Evolutionary conservation across 2,888 invertebrate species (phyloP).

Genomic region (Meiosimyza platycephala): DNA sequence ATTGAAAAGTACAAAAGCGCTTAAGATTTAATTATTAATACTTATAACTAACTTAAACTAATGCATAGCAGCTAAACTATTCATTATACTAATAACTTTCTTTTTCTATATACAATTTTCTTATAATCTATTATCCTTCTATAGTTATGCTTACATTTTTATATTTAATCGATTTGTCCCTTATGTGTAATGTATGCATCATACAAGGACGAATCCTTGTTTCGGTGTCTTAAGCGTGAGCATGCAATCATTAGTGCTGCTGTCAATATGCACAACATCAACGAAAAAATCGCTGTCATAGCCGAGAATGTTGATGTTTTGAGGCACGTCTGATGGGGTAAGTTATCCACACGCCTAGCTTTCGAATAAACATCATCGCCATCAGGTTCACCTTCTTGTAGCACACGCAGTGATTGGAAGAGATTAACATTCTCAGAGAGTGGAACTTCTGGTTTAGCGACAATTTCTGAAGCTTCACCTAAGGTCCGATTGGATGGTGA

Average conservation of each 20-base stretch:
- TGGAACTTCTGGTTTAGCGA: slow-evolving; percentile 66
- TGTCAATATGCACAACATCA: slow-evolving; percentile 78
- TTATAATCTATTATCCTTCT: too few relatives aligned
- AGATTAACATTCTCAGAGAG: slow-evolving; percentile 90
- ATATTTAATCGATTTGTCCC: slow-evolving; percentile 70
- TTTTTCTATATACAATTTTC: too few relatives aligned
- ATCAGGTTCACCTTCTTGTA: slow-evolving; percentile 85
- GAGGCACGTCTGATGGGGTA: slow-evolving; percentile 72
- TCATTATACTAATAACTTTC: too few relatives aligned
- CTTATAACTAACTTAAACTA: too few relatives aligned
- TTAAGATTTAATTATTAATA: too few relatives aligned
- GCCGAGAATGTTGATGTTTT: slow-evolving; percentile 76
- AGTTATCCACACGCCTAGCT: slow-evolving; percentile 43
- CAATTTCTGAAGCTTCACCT: slow-evolving; percentile 32
- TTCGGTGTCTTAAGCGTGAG: slow-evolving; percentile 76
- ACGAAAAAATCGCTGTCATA: slow-evolving; percentile 75
- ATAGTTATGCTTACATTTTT: too few relatives aligned
- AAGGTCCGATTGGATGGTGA: not conserved
- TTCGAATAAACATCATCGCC: slow-evolving; percentile 63
- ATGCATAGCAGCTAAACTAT: too few relatives aligned
- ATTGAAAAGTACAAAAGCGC: too few relatives aligned
- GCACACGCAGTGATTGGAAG: slow-evolving; percentile 87
- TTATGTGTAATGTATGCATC: slow-evolving; percentile 74
- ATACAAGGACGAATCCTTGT: slow-evolving; percentile 67
- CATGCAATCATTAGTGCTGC: slow-evolving; percentile 82